phyloP scores from a whole-genome alignment of 1,140 invertebrate species.

The Patella vulgata region DNA sequence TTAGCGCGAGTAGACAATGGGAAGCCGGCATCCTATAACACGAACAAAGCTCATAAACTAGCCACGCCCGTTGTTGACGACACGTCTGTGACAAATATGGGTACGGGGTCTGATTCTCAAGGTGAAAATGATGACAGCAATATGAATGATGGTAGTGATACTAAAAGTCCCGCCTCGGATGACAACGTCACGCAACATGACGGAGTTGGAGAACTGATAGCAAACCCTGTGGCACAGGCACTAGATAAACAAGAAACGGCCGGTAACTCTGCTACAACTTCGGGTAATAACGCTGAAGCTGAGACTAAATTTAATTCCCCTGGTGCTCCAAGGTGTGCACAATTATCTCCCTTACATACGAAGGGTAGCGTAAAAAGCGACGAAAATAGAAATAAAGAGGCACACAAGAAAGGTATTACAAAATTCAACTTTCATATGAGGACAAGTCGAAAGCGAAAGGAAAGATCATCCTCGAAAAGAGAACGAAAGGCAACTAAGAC shows the following conservation, averaged over 20 bases:
- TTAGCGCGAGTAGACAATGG: slow-evolving; percentile 52
- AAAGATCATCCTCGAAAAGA: slow-evolving; percentile 91
- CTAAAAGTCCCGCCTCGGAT: slow-evolving; percentile 61
- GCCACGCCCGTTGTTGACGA: slow-evolving; percentile 69
- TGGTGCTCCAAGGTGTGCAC: slow-evolving; percentile 10
- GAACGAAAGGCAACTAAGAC: slow-evolving; percentile 99
- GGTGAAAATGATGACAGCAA: slow-evolving; percentile 77
- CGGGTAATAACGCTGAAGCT: slow-evolving; percentile 34
- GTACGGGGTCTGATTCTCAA: slow-evolving; percentile 70
- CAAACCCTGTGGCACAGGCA: slow-evolving; percentile 50
- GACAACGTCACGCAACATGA: slow-evolving; percentile 83
- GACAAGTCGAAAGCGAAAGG: slow-evolving; percentile 60
- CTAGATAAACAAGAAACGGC: slow-evolving; percentile 21
- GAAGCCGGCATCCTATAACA: slow-evolving; percentile 69
- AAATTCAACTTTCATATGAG: slow-evolving; percentile 73
- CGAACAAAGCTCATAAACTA: slow-evolving; percentile 54
- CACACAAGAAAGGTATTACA: slow-evolving; percentile 71
- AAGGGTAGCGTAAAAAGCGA: too few relatives aligned
- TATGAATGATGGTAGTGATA: slow-evolving; percentile 55
- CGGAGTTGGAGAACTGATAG: slow-evolving; percentile 75
- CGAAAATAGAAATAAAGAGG: slow-evolving; percentile 19
- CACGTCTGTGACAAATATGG: slow-evolving; percentile 77
- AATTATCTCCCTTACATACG: too few relatives aligned
- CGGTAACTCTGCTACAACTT: slow-evolving; percentile 17
- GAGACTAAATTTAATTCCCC: slow-evolving; percentile 40